Base-by-base conservation (phyloP, 2,888 invertebrate genomes). In the Calliphora vomitoria region DNA sequence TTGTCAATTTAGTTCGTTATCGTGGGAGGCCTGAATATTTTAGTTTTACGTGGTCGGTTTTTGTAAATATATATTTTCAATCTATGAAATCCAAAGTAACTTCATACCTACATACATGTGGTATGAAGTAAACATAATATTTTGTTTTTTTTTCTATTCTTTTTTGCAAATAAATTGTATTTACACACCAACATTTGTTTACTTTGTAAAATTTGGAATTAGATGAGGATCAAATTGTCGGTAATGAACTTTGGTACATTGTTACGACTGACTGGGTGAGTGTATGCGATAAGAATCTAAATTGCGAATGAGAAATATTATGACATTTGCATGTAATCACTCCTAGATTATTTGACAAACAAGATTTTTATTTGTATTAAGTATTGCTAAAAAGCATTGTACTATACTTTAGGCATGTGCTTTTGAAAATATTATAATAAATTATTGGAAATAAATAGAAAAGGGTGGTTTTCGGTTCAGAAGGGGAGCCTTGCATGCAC, bases 261-360 rank as follows among this genome's bases (percentile, higher is more conserved):
- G 66, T 60, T 60, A 62, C 60, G 78, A 41, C 41, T 55, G 78
- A 44, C 53, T 55, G 41, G 2, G 4, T 20, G 10, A 5, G 11
- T 69, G 35, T 58, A 38, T 20, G 55, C 10, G n/a, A 74, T 74
- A 35, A 66, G 20, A 68, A 75, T 58, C 55, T 35, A 75, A 68
- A 58, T 75, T 68, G 44, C 38, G 11, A 53, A 74, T 50, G 35
- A 0, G 53, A 18, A 64, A 82, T 58, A 74, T 74, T 74, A 8
- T 55, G 64, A 68, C 74, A 74, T 82, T 82, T 74, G 82, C 74
- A 38, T 74, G 58, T 60, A 82, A 82, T 75, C 75, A 47, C 18
- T 38, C 15, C 64, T 38, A n/a, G 79, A 50, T 62, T 60, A 69
- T 60, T 47, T 18, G 60, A 50, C 69, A 79, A 60, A 79, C 18